Evolutionary conservation across 2,113 vertebrate species (phyloP).

Genomic region (Nesospiza acunhae): DNA sequence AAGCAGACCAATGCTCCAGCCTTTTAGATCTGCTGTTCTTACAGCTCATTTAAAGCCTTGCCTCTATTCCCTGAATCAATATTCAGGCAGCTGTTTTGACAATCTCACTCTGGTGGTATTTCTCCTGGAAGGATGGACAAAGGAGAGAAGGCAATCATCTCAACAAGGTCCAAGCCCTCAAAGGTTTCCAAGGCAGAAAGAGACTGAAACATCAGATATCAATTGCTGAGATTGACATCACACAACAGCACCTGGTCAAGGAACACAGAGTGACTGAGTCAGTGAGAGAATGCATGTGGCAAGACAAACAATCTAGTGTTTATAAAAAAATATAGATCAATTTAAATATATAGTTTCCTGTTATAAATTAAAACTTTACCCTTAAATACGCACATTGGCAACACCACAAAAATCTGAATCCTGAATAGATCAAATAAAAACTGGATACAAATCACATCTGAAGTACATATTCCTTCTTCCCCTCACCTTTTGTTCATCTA

Average conservation of each 20-base stretch:
- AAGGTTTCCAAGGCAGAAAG: background rate
- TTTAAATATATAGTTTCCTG: background rate
- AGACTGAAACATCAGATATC: background rate
- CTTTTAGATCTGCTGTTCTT: conserved; percentile 49
- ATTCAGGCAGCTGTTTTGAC: conserved; percentile 57
- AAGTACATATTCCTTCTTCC: background rate
- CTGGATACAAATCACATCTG: background rate
- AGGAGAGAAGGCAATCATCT: background rate
- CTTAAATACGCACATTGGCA: background rate
- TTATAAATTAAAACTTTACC: background rate
- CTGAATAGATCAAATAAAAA: background rate
- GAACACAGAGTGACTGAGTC: background rate
- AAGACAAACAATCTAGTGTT: background rate
- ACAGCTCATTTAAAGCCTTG: conserved; percentile 45
- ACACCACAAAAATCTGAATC: background rate
- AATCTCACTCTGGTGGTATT: conserved; percentile 38
- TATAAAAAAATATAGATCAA: background rate
- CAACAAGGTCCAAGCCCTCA: conserved; percentile 6
- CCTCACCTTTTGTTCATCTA: background rate
- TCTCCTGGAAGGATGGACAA: background rate
- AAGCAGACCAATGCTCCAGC: background rate
- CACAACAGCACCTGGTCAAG: background rate
- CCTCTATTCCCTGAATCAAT: conserved; percentile 60
- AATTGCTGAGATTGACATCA: background rate
- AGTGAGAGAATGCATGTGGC: background rate